phyloP scores from a whole-genome alignment of 2,888 invertebrate genomes.

The Lumbricus terrestris region DNA sequence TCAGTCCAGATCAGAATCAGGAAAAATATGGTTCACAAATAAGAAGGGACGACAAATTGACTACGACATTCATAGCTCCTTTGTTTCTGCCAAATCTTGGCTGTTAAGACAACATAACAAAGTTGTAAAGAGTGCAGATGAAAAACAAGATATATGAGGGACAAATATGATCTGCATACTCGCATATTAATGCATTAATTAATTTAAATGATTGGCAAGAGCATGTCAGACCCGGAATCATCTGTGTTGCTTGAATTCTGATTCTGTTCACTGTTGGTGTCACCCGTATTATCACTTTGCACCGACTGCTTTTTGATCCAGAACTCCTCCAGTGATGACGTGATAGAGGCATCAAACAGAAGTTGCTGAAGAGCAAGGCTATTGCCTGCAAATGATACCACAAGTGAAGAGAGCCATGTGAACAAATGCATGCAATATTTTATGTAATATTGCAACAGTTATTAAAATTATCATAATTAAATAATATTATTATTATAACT shows the following conservation, averaged over 20 bases:
- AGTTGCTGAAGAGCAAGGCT: neutral
- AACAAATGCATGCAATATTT: no score
- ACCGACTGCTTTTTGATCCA: neutral
- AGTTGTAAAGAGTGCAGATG: neutral
- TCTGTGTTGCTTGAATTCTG: neutral
- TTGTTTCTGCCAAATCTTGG: neutral
- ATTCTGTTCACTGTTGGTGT: neutral
- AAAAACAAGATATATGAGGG: neutral
- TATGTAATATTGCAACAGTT: no score
- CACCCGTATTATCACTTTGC: neutral
- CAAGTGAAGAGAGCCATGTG: neutral
- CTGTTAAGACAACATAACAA: neutral
- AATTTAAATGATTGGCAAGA: neutral
- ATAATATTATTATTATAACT: no score
- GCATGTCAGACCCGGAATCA: neutral
- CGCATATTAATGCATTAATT: neutral
- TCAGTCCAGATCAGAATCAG: neutral
- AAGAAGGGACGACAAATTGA: neutral
- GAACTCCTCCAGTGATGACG: neutral
- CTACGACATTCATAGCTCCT: neutral
- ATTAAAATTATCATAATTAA: no score
- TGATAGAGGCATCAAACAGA: constrained; percentile 7
- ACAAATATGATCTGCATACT: neutral
- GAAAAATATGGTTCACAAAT: neutral
- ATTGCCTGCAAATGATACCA: neutral